Base-by-base conservation (phyloP, 2,113 vertebrate genomes). In the Myotis davidii region DNA sequence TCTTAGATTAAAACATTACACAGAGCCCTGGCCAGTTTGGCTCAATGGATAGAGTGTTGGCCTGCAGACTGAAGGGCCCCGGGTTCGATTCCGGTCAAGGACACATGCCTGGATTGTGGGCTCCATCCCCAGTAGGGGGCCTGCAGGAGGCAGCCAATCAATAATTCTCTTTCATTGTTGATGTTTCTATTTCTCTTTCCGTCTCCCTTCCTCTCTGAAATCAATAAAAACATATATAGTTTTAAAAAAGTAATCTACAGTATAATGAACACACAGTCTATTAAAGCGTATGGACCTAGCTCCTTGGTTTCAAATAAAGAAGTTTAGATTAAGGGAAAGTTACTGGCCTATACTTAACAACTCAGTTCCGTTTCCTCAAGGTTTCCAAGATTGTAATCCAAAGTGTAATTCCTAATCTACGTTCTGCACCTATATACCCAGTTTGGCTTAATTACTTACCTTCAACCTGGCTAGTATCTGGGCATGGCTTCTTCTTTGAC, bases 401-500 rank as follows among this genome's bases (percentile, higher is more conserved):
- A 70, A 82, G 52, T 2, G 34, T 50, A 88, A 65, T 20, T 23
- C 50, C 64, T 29, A 65, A 54, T 54, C 70, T 89, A 34, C 16
- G 64, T 59, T 77, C 50, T 82, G 14, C 85, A 77, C 11, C 39
- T 8, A 16, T 14, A 18, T 17, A 50, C 7, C 1, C 20, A 45
- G 29, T 52, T 2, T n/a, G 23, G 42, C 4, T 1, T 29, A 42
- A 84, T 89, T 77, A 98, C 98, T 98, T 92, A 99, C 98, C 88
- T 94, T 98, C 98, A 87, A 4, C 61, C 25, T 97, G 86, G 34
- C 95, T 81, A 0, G 96, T 84, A 0, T 98, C 98, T 8, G 97
- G 7, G 4, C 96, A 97, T 1, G 94, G 18, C 92, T 98, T 99
- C 96, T 93, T 87, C 37, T 97, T 98, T 42, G 98, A 95, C 25